These are phyloP conservation scores for Dryobota labecula DNA, from an alignment of 2,888 invertebrate species.

Conservation along the genomic window DNA sequence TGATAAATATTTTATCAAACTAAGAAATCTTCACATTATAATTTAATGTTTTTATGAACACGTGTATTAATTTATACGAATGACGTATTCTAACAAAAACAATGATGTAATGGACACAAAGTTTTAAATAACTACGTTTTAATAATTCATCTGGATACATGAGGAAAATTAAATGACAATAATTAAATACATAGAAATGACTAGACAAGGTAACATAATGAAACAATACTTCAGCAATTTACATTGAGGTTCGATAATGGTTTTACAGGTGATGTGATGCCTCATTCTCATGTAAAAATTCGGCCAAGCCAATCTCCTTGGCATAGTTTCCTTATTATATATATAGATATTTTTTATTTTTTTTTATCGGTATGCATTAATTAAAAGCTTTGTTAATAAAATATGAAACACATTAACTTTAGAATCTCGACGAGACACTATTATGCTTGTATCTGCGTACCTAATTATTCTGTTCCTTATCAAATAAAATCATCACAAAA, in stretches of 20 bases:
- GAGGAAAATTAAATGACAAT: slow-evolving; percentile 53
- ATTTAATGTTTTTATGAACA: slow-evolving; percentile 57
- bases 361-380: slow-evolving; percentile 30
- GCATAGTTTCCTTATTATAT: slow-evolving; percentile 29
- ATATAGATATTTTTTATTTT: too few relatives aligned
- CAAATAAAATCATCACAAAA: slow-evolving; percentile 16
- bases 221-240: slow-evolving; percentile 30
- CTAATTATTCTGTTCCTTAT: slow-evolving; percentile 5
- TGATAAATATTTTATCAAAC: slow-evolving; percentile 55
- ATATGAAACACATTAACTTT: slow-evolving; percentile 26
- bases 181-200: slow-evolving; percentile 42
- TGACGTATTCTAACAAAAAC: slow-evolving; percentile 51
- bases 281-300: slow-evolving; percentile 28
- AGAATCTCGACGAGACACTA: slow-evolving; percentile 27
- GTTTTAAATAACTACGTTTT: slow-evolving; percentile 41
- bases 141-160: slow-evolving; percentile 34
- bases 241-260: slow-evolving; percentile 14
- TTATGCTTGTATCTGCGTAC: neutral
- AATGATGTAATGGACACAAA: slow-evolving; percentile 55
- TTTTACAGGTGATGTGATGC: slow-evolving; percentile 1
- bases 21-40: slow-evolving; percentile 61
- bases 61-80: slow-evolving; percentile 47
- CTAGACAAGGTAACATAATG: slow-evolving; percentile 34
- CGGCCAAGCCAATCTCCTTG: slow-evolving; percentile 21
- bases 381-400: slow-evolving; percentile 37